Evolutionary conservation across 2,797 vertebrate species (phyloP), one percentile per base, ranked within the genome.

Genomic region (Pangasius mekongensis): DNA sequence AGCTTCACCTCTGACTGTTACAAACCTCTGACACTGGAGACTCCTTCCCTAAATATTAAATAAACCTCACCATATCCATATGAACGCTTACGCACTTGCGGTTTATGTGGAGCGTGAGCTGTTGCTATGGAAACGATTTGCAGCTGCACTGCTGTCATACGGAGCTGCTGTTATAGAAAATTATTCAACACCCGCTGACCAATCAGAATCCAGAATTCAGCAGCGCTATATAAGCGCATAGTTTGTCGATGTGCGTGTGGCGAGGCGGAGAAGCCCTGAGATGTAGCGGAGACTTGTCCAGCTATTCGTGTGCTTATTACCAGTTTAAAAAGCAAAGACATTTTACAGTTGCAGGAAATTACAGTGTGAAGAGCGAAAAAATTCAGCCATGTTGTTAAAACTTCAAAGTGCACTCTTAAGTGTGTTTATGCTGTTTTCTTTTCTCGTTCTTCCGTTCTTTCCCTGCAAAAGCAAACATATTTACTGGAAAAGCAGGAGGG

Each of bases 401-500:
- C 3, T 30, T 77, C 4, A 8, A 54, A 18, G 47, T 52, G 74
- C 47, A 78, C 16, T 78, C 33, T 77, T 54, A 6, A 3, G 14
- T 30, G 6, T n/a, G 49, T 58, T 80, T 80, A 36, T 20, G 14
- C 39, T 24, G 47, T 0, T 2, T 73, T 39, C 10, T 22, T 74
- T 36, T 84, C 33, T 80, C n/a, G 69, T 74, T 56, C 60, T 81
- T 67, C n/a, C n/a, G 56, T 47, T 33, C 33, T 33, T 60, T 52
- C 13, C 64, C 73, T 9, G 11, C 64, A 67, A 33, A 78, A 36
- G 47, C 56, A 33, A 64, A 83, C 54, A 69, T 90, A 86, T 90
- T 88, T 90, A 91, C 47, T 54, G 54, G 69, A 76, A 60, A 56
- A 33, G 39, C 30, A 43, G 83, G 43, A 36, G 54, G 3, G 54